phyloP scores from a whole-genome alignment of 2,888 invertebrate species.

The Erebia palarica region DNA sequence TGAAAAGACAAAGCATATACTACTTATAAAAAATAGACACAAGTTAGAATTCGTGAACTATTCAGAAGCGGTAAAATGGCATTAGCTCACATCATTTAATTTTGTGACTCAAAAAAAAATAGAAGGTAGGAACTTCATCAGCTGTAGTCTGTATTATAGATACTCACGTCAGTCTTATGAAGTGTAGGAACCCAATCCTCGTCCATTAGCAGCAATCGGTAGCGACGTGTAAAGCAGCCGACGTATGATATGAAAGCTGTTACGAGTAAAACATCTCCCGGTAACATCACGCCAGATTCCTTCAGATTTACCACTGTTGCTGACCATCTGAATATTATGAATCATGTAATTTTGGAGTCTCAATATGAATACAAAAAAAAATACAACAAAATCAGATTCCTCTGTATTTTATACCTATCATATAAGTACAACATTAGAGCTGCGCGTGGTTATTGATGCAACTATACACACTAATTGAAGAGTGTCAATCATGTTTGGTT shows the following conservation, averaged over 20 bases:
- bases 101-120: too few relatives aligned
- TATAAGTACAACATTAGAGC: neutral
- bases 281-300: slow-evolving; percentile 88
- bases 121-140: too few relatives aligned
- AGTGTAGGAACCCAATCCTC: slow-evolving; percentile 92
- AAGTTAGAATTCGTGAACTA: too few relatives aligned
- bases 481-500: neutral
- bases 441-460: neutral
- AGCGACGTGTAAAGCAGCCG: slow-evolving; percentile 94
- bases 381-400: neutral
- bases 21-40: too few relatives aligned
- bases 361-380: neutral
- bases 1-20: slow-evolving; percentile 49
- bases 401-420: neutral
- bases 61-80: too few relatives aligned
- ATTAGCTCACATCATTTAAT: too few relatives aligned
- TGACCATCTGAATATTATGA: slow-evolving; percentile 62
- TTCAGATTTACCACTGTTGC: slow-evolving; percentile 82
- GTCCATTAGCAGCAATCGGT: slow-evolving; percentile 89
- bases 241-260: slow-evolving; percentile 97
- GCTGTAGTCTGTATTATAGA: neutral
- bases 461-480: neutral
- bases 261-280: slow-evolving; percentile 94
- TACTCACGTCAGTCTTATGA: slow-evolving; percentile 82
- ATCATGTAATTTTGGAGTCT: neutral